A percentile compares a stretch with the other conserved stretches of the same genome.
Evolutionary conservation across 2,797 vertebrate genomes (phyloP).

Genomic region (Cirrhinus molitorella): DNA sequence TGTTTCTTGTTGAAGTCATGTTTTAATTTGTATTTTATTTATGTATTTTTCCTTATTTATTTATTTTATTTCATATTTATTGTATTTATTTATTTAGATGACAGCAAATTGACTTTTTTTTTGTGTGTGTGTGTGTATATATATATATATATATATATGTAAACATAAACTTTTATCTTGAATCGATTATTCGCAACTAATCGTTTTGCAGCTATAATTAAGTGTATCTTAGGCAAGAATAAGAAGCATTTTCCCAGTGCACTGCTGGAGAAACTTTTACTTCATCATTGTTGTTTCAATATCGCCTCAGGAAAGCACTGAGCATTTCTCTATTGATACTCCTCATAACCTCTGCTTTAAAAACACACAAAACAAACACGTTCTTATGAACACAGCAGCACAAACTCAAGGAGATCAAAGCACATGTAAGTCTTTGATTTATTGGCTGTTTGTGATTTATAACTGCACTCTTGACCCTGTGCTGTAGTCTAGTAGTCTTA

Average conservation of each 20-base stretch:
- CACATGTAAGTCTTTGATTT: background rate
- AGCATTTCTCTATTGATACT: background rate
- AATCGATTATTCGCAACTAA: no score
- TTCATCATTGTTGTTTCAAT: background rate
- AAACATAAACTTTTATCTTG: no score
- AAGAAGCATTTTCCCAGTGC: background rate
- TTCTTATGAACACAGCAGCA: background rate
- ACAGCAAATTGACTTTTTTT: no score
- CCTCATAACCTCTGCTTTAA: conserved; percentile 4
- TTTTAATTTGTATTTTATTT: no score
- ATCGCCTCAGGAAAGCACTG: background rate
- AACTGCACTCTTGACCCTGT: background rate
- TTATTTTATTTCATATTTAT: no score
- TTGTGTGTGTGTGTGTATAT: no score
- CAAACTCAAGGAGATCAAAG: background rate
- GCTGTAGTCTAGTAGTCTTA: background rate
- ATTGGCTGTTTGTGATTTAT: background rate
- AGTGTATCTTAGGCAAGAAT: background rate
- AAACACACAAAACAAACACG: background rate
- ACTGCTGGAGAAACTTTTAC: background rate
- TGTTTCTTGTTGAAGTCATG: no score
- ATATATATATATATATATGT: no score
- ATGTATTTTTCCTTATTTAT: no score
- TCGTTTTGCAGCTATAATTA: no score
- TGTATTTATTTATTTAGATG: no score